Percentiles rank a stretch among this genome's conserved stretches.
phyloP scores from a whole-genome alignment of 2,888 invertebrate genomes.

The Acanthosepion lycidas region DNA sequence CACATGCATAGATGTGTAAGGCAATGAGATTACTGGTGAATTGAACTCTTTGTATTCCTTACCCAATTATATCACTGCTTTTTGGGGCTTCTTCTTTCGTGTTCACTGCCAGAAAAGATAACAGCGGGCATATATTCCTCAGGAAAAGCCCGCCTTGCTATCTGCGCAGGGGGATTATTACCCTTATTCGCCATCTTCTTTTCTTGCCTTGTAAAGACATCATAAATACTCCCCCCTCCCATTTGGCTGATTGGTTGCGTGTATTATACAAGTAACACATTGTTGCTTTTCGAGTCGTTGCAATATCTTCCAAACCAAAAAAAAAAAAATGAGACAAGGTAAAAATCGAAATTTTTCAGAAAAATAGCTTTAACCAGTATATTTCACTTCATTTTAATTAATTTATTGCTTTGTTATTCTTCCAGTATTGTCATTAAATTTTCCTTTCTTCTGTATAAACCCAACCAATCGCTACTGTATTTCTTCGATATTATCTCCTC shows the following conservation, averaged over 20 bases:
- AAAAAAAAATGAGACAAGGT: not conserved
- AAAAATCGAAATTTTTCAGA: not conserved
- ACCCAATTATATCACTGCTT: not conserved
- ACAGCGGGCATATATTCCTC: not conserved
- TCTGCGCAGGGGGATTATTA: not conserved
- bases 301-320: not conserved
- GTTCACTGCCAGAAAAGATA: not conserved
- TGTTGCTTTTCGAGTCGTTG: not conserved
- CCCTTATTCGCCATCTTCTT: not conserved
- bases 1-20: not conserved
- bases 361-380: not conserved
- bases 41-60: not conserved
- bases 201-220: not conserved
- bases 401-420: not conserved
- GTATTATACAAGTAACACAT: not conserved
- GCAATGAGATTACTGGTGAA: not conserved
- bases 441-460: too few species aligned
- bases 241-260: not conserved
- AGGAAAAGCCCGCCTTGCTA: not conserved
- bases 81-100: not conserved
- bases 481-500: too few species aligned
- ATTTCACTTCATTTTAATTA: not conserved
- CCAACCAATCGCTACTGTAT: too few species aligned
- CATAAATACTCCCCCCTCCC: not conserved
- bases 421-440: not conserved